Conservation (phyloP, 1,140 invertebrate species). For the Aethina tumida region DNA sequence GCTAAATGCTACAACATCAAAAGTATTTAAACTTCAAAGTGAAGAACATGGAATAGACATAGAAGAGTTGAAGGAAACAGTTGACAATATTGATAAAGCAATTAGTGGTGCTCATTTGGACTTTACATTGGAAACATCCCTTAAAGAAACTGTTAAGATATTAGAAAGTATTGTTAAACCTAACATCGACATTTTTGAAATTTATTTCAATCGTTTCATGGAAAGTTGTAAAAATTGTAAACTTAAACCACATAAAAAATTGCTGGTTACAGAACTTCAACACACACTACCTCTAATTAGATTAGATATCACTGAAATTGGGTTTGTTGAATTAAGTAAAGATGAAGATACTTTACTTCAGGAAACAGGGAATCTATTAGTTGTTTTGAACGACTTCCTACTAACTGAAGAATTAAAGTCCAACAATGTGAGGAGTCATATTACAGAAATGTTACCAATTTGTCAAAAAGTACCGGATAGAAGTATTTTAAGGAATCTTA, state of each 20-base stretch:
- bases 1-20: not conserved
- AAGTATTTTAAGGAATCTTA: constrained; percentile 3
- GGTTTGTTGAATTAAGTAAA: not conserved
- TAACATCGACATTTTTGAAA: no score
- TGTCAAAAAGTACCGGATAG: not conserved
- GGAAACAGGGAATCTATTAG: constrained; percentile 2
- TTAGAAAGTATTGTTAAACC: no score
- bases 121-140: no score
- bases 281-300: constrained; percentile 12
- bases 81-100: no score
- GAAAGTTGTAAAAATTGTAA: not conserved
- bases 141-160: no score
- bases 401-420: constrained; percentile 1
- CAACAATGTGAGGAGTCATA: constrained; percentile 2
- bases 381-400: constrained; percentile 5
- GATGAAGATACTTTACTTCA: not conserved
- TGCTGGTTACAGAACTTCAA: constrained; percentile 10
- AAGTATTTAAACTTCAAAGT: not conserved
- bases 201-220: not conserved
- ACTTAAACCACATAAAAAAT: constrained; percentile 8
- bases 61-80: no score
- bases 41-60: no score
- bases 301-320: constrained; percentile 3
- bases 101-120: no score
- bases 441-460: constrained; percentile 9